These are phyloP conservation scores for Orthosia incerta DNA, from an alignment of 2,888 invertebrate species.

Conservation along the genomic window DNA sequence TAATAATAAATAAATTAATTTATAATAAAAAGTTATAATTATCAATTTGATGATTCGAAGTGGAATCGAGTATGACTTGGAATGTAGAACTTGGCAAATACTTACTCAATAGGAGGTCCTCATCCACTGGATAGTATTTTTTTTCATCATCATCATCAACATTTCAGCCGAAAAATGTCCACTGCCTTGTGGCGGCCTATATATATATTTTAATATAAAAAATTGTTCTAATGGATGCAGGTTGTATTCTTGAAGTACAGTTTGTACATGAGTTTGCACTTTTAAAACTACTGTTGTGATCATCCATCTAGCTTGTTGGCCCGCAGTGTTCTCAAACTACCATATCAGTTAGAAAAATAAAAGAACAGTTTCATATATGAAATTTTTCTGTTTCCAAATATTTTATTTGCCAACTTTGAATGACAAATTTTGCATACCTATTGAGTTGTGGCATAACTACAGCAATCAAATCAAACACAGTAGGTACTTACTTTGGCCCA, in stretches of 20 bases:
- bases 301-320: neutral
- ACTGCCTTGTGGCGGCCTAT: too few species aligned
- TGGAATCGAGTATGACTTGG: too few species aligned
- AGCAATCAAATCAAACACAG: neutral
- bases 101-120: neutral
- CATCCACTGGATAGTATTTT: too few species aligned
- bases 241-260: neutral
- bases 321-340: neutral
- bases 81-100: neutral
- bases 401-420: too few species aligned
- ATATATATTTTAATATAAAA: too few species aligned
- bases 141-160: too few species aligned
- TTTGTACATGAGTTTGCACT: constrained; percentile 15
- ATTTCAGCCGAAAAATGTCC: too few species aligned
- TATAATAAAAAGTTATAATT: too few species aligned
- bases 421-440: neutral
- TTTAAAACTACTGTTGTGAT: constrained; percentile 1
- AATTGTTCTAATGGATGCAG: neutral
- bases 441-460: neutral
- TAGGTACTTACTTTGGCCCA: neutral
- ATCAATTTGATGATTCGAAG: too few species aligned
- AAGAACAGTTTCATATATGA: neutral
- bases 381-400: too few species aligned
- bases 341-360: neutral
- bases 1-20: too few species aligned